Evolutionary conservation across 2,113 vertebrate genomes (phyloP).

Genomic region (Nothobranchius kuhntae): DNA sequence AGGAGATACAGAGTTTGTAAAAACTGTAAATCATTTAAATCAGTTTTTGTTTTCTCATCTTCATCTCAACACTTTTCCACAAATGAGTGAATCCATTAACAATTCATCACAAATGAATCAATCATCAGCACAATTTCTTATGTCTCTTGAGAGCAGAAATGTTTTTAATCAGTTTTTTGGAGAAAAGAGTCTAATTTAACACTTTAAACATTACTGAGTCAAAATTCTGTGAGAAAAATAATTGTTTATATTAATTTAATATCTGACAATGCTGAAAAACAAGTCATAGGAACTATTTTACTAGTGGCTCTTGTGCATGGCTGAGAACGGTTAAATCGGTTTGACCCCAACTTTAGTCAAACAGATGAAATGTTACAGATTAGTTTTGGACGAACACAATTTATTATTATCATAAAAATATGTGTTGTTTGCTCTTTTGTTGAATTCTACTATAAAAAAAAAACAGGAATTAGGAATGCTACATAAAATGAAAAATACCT

Average conservation of each 20-base stretch:
- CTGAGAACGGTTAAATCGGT: neutral
- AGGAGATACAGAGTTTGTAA: neutral
- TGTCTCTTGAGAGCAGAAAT: neutral
- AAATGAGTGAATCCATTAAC: too few species aligned
- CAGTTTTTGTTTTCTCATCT: neutral
- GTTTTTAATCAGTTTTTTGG: neutral
- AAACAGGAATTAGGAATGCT: too few species aligned
- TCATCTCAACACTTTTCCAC: neutral
- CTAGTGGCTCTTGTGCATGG: too few species aligned
- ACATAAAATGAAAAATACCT: conserved; percentile 9
- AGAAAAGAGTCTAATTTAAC: neutral
- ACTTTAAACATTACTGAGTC: too few species aligned
- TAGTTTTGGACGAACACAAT: neutral
- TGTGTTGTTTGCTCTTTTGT: too few species aligned
- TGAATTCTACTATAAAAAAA: too few species aligned
- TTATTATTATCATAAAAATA: neutral
- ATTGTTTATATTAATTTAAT: too few species aligned
- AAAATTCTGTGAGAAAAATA: too few species aligned
- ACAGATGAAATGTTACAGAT: neutral
- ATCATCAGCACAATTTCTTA: conserved; percentile 12
- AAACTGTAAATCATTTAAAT: neutral
- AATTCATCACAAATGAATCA: too few species aligned
- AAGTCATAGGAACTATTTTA: too few species aligned
- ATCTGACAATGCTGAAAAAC: too few species aligned
- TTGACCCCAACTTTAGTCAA: neutral